Evolutionary conservation across 2,888 invertebrate genomes (phyloP).

Genomic region (Octonoba sinensis): DNA sequence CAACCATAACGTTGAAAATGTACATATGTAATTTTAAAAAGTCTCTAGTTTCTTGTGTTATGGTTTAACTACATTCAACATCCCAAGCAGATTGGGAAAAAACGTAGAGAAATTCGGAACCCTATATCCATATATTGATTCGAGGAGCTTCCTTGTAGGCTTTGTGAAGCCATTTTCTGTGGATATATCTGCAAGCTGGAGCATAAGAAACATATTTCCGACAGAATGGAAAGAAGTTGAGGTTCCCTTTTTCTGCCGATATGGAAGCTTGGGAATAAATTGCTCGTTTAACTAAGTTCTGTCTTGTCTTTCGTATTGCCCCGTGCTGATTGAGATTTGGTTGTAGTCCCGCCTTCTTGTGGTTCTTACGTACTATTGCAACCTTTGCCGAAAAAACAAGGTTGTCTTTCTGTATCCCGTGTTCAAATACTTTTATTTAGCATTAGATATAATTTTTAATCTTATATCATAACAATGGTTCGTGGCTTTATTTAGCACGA

Average conservation of each 20-base stretch:
- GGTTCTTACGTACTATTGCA: constrained; percentile 16
- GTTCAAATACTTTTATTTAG: too few species aligned
- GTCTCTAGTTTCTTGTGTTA: too few species aligned
- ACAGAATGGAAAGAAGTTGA: constrained; percentile 33
- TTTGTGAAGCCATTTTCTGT: constrained; percentile 46
- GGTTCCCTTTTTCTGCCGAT: constrained; percentile 15
- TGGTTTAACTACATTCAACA: too few species aligned
- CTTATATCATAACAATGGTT: too few species aligned
- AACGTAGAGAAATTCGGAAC: constrained; percentile 32
- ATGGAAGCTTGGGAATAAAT: constrained; percentile 30
- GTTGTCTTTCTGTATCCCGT: too few species aligned
- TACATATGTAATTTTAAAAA: too few species aligned
- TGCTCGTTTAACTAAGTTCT: constrained; percentile 37
- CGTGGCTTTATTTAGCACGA: too few species aligned
- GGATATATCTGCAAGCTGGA: constrained; percentile 25
- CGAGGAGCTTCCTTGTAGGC: constrained; percentile 39
- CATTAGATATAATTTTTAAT: too few species aligned
- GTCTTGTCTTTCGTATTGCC: constrained; percentile 29
- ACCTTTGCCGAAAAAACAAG: too few species aligned
- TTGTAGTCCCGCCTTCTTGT: constrained; percentile 6
- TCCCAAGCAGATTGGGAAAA: constrained; percentile 10
- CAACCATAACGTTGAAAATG: too few species aligned
- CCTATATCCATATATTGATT: constrained; percentile 54
- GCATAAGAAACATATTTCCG: constrained; percentile 53
- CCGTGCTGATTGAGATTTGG: constrained; percentile 32